These are phyloP conservation scores for Apeltes quadracus DNA, from an alignment of 2,113 vertebrate species.

Conservation along the genomic window DNA sequence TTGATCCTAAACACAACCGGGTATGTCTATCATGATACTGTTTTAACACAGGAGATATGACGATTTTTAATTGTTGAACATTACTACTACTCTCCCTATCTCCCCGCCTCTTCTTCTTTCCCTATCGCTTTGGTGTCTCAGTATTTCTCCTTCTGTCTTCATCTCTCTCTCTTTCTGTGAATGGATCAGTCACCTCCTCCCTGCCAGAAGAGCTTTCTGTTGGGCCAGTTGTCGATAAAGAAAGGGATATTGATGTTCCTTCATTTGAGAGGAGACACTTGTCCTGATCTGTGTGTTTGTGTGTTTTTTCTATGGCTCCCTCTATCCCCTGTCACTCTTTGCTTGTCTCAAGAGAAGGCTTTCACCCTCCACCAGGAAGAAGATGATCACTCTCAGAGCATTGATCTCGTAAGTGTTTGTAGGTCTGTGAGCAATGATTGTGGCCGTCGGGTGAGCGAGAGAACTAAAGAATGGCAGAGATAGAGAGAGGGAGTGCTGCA, in stretches of 20 bases:
- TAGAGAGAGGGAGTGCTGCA: slow-evolving; percentile 40
- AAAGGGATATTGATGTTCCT: slow-evolving; percentile 79
- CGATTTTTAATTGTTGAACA: not conserved
- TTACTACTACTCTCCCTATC: not conserved
- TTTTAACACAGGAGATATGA: not conserved
- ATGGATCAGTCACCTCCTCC: slow-evolving; percentile 45
- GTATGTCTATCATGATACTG: not conserved
- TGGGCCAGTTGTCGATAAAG: slow-evolving; percentile 84
- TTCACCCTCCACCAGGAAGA: slow-evolving; percentile 82
- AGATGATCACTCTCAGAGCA: slow-evolving; percentile 83
- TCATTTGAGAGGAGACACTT: slow-evolving; percentile 76
- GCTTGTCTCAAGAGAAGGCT: slow-evolving; percentile 73
- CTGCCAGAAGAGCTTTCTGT: slow-evolving; percentile 74
- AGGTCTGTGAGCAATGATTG: slow-evolving; percentile 56
- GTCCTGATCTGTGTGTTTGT: slow-evolving; percentile 58
- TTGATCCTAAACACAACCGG: slow-evolving; percentile 2
- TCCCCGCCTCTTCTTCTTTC: not conserved
- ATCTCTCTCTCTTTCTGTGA: slow-evolving; percentile 21
- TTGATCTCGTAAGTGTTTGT: slow-evolving; percentile 76
- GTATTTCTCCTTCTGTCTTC: slow-evolving; percentile 9
- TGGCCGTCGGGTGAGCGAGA: slow-evolving; percentile 30
- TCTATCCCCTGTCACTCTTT: slow-evolving; percentile 57
- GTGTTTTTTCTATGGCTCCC: not conserved
- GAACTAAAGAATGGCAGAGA: slow-evolving; percentile 29
- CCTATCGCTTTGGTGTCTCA: not conserved